Base-by-base conservation (phyloP, 1,140 invertebrate species). In the Orchesella cincta region DNA sequence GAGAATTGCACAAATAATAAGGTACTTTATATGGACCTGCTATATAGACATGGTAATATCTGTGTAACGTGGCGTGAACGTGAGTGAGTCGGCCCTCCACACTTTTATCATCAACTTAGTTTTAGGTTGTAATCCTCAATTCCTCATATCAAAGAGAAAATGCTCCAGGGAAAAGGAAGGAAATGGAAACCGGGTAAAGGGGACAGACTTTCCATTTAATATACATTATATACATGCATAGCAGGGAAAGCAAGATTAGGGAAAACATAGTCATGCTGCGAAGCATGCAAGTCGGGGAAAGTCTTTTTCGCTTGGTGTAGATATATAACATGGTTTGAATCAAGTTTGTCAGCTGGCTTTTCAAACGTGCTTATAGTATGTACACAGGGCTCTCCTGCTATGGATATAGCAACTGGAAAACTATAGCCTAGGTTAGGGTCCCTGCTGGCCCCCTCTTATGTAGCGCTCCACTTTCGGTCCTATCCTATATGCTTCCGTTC, bases 181-280 rank as follows among this genome's bases (percentile, higher is more conserved):
- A 57, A 57, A 57, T 57, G 52, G 23, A 57, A 57, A 57, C 14
- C 52, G 52, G 23, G 52, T 57, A 57, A 57, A 57, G 23, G 52
- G 52, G 52, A 57, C 52, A 57, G 52, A 26, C 52, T 57, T 57
- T 57, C 52, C 52, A 57, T 57, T 57, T 57, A 57, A 14, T 57
- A 57, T 57, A 26, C 39, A 46, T 46, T 46, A 46, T 18, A 46
- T 46, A n/a, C n/a, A n/a, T n/a, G n/a, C n/a, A n/a, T n/a, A n/a
- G n/a, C n/a, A n/a, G n/a, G n/a, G n/a, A n/a, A n/a, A n/a, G n/a
- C n/a, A n/a, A n/a, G n/a, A n/a, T n/a, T n/a, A n/a, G n/a, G n/a
- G n/a, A n/a, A n/a, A n/a, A n/a, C n/a, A n/a, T n/a, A n/a, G n/a
- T n/a, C n/a, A n/a, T n/a, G n/a, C n/a, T n/a, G n/a, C n/a, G n/a